Percentiles rank a stretch among this genome's conserved stretches.
Evolutionary conservation across 53 echinoderm and acorn worm genomes (phyloP).

Genomic region (Mesocentrotus franciscanus): DNA sequence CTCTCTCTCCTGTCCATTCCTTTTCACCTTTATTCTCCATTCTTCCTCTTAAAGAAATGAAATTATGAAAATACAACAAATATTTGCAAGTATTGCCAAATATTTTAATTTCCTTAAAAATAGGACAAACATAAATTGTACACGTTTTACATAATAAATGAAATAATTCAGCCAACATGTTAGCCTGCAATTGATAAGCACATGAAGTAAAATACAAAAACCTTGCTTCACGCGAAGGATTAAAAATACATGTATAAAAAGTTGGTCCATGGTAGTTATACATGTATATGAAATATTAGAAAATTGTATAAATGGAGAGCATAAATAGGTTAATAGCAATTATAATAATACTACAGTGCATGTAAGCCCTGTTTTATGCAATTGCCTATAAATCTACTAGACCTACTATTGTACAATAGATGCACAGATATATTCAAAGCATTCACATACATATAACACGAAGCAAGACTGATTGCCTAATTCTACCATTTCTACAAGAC

Average conservation of each 20-base stretch:
- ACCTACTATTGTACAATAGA: background rate
- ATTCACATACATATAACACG: background rate
- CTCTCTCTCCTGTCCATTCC: background rate
- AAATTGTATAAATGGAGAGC: background rate
- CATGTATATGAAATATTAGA: background rate
- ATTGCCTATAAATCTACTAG: background rate
- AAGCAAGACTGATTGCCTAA: background rate
- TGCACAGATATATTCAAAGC: background rate
- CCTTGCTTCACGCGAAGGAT: background rate
- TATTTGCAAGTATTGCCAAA: slow-evolving; percentile 42
- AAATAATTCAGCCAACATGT: slow-evolving; percentile 24
- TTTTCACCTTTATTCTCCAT: background rate
- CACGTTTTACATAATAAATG: slow-evolving; percentile 18
- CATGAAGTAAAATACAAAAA: slow-evolving; percentile 10
- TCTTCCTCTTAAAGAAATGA: background rate
- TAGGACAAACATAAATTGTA: slow-evolving; percentile 43
- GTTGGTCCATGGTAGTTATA: background rate
- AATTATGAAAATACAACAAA: background rate
- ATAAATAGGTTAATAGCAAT: background rate
- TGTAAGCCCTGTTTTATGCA: background rate
- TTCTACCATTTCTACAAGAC: background rate
- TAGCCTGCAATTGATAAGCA: background rate
- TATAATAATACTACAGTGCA: background rate
- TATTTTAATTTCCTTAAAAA: slow-evolving; percentile 46
- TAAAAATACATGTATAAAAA: background rate